phyloP scores from a whole-genome alignment of 2,888 invertebrate species.

The Meganola albula region DNA sequence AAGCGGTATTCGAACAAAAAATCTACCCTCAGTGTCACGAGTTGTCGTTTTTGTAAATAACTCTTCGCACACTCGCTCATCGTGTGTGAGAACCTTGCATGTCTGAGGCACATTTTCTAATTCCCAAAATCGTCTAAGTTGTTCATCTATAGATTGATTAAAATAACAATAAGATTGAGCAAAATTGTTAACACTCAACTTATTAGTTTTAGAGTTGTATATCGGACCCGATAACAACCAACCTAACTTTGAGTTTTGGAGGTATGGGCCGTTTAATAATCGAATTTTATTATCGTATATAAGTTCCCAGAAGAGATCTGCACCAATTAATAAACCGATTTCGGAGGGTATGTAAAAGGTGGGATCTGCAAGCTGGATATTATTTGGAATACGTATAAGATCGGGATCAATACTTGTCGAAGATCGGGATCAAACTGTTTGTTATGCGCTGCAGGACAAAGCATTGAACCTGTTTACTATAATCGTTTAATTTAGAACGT shows the following conservation, averaged over 20 bases:
- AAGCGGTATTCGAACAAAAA: background rate
- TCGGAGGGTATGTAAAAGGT: background rate
- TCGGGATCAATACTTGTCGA: too few relatives aligned
- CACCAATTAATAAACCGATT: slow-evolving; percentile 3
- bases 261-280: slow-evolving; percentile 1
- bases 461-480: too few relatives aligned
- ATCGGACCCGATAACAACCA: slow-evolving; percentile 1
- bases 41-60: background rate
- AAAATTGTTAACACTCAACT: too few relatives aligned
- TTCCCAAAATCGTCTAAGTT: background rate
- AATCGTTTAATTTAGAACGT: too few relatives aligned
- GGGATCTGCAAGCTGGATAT: slow-evolving; percentile 5
- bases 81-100: background rate
- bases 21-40: background rate
- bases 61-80: background rate
- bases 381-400: slow-evolving; percentile 6
- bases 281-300: slow-evolving; percentile 1
- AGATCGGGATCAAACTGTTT: too few relatives aligned
- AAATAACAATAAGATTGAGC: too few relatives aligned
- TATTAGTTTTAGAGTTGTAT: too few relatives aligned
- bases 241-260: slow-evolving; percentile 2
- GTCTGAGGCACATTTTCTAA: background rate
- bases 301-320: slow-evolving; percentile 2
- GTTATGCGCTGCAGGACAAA: too few relatives aligned
- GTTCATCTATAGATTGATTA: background rate